phyloP scores from a whole-genome alignment of 2,888 invertebrate species.

The Fabriciana adippe region DNA sequence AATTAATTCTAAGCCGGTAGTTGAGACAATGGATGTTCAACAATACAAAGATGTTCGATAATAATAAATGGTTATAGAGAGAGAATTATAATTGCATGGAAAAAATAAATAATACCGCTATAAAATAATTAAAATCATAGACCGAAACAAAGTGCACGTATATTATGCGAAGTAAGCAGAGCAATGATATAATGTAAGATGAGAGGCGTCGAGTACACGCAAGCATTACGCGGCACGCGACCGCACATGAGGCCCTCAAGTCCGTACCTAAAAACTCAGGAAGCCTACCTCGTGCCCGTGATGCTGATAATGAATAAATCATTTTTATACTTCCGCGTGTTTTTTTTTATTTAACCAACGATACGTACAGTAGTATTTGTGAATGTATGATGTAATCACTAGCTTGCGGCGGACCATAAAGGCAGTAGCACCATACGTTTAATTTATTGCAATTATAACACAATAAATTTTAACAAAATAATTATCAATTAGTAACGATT shows the following conservation, averaged over 20 bases:
- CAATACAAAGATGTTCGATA: constrained; percentile 26
- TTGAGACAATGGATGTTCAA: constrained; percentile 18
- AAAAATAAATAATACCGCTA: constrained; percentile 53
- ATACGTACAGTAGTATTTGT: constrained; percentile 39
- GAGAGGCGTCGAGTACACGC: constrained; percentile 52
- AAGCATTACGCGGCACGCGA: constrained; percentile 67
- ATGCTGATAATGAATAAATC: constrained; percentile 71
- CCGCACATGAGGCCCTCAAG: constrained; percentile 39
- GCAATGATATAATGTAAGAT: constrained; percentile 55
- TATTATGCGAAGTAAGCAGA: constrained; percentile 46
- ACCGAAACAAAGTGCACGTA: constrained; percentile 50
- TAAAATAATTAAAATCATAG: constrained; percentile 50
- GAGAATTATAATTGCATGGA: constrained; percentile 8
- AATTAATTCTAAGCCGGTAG: constrained; percentile 23
- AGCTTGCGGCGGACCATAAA: constrained; percentile 51
- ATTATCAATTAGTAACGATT: constrained; percentile 20
- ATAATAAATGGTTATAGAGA: constrained; percentile 6
- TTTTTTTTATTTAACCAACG: constrained; percentile 57
- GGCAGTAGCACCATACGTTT: constrained; percentile 48
- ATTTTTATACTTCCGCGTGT: constrained; percentile 69
- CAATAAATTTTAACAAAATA: too few species aligned
- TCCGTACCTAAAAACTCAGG: constrained; percentile 69
- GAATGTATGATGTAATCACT: constrained; percentile 37
- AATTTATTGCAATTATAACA: constrained; percentile 43
- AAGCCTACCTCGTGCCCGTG: constrained; percentile 54